Conservation (phyloP, 1,140 invertebrate species). For the Dermatophagoides farinae region DNA sequence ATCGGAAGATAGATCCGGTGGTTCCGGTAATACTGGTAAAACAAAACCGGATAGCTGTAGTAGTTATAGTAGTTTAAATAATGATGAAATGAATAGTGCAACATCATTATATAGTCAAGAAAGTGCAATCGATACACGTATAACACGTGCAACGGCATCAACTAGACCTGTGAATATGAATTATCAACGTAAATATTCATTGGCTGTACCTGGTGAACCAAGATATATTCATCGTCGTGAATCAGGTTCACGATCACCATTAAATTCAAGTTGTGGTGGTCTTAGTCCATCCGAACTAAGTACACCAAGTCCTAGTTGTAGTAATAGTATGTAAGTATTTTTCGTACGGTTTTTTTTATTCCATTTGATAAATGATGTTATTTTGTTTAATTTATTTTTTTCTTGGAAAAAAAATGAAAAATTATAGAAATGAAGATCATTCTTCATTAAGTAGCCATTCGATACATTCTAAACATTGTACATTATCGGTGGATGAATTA, state of each 20-base stretch:
- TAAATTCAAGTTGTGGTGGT: constrained; percentile 13
- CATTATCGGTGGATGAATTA: constrained; percentile 17
- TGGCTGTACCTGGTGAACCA: constrained; percentile 11
- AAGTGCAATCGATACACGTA: background rate
- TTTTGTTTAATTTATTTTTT: background rate
- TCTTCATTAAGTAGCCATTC: constrained; percentile 7
- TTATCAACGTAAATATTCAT: constrained; percentile 11
- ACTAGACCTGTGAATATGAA: background rate
- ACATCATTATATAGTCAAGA: background rate
- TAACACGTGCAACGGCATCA: background rate
- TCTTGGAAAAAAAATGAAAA: background rate
- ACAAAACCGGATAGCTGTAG: background rate
- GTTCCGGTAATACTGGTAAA: too few relatives aligned
- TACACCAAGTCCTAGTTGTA: constrained; percentile 11
- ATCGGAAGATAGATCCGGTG: too few relatives aligned
- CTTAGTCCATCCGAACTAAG: constrained; percentile 8
- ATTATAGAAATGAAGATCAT: constrained; percentile 8
- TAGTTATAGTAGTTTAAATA: constrained; percentile 1
- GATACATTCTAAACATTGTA: constrained; percentile 19
- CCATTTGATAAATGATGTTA: background rate
- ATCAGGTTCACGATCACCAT: background rate
- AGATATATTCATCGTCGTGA: constrained; percentile 8
- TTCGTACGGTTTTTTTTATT: background rate
- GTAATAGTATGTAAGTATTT: constrained; percentile 11
- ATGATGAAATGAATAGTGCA: background rate